Evolutionary conservation across 1,140 invertebrate genomes (phyloP), one percentile per base, ranked within the genome.

Genomic region (Conopomorpha cramerella): DNA sequence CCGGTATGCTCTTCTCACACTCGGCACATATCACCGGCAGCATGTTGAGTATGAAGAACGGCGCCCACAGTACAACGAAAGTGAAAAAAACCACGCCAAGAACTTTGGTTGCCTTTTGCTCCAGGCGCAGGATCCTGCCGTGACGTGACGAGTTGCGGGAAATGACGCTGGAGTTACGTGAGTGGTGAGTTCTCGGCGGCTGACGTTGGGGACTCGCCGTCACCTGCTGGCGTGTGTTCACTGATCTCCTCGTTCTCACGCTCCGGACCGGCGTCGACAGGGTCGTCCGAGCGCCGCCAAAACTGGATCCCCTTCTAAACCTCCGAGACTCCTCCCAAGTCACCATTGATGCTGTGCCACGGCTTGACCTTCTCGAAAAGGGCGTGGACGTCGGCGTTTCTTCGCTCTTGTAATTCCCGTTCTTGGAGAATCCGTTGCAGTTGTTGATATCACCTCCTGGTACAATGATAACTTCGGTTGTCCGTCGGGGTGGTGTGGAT

Each of bases 61-160:
- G 93, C 1, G 92, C 88, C 94, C 94, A 96, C 6, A 95, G 81
- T 8, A 95, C 86, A 1, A 96, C 93, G 64, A 96, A 96, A 0
- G 92, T 93, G 58, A 94, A 93, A 72, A 96, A 96, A 1, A 96
- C 92, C 0, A 96, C 89, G 1, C 93, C 93, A 3, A 96, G 72
- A 1, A 95, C 93, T 76, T 95, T 94, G n/a, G 92, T 95, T 0
- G 93, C 93, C 61, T 96, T 96, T 54, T 95, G 92, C 60, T 96
- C 93, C 18, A 92, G 68, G 0, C 88, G 78, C 30, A 93, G 85
- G 38, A 91, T 92, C 14, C 90, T 72, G 0, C 90, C 90, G 51
- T 93, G 90, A 0, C 89, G 78, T 2, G 89, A 89, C 1, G 89
- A 89, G 44, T 88, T 91, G 15, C 87, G 68, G 8, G 87, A 91